These are phyloP conservation scores for Entomobrya multifasciata DNA, from an alignment of 2,888 invertebrate genomes.

Conservation along the genomic window DNA sequence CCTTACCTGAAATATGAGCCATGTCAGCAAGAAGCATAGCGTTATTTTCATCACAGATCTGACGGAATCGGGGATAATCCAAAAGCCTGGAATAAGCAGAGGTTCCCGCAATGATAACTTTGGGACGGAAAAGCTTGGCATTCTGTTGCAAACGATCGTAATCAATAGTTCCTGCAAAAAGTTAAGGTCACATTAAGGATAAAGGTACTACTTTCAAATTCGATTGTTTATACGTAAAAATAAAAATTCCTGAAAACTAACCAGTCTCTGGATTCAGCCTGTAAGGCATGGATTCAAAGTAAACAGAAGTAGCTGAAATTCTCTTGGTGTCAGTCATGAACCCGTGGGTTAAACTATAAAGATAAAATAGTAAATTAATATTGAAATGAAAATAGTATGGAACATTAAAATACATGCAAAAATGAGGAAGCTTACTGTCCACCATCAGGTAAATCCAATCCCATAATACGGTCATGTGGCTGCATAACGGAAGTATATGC, in stretches of 20 bases:
- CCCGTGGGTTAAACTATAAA: slow-evolving; percentile 87
- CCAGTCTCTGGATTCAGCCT: slow-evolving; percentile 86
- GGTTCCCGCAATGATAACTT: slow-evolving; percentile 92
- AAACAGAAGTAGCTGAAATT: slow-evolving; percentile 98
- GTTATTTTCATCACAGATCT: slow-evolving; percentile 80
- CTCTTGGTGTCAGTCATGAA: slow-evolving; percentile 95
- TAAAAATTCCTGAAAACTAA: slow-evolving; percentile 28
- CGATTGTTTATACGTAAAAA: too few species aligned
- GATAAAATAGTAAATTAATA: not conserved
- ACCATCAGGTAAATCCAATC: slow-evolving; percentile 97
- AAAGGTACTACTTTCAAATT: too few species aligned
- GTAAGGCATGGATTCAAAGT: slow-evolving; percentile 99
- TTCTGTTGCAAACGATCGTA: slow-evolving; percentile 92
- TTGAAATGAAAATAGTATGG: not conserved
- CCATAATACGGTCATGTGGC: slow-evolving; percentile 98
- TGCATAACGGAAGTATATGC: slow-evolving; percentile 95
- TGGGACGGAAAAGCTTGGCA: slow-evolving; percentile 93
- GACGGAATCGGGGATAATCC: slow-evolving; percentile 83
- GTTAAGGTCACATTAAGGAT: not conserved
- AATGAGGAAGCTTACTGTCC: slow-evolving; percentile 86
- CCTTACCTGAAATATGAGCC: slow-evolving; percentile 84
- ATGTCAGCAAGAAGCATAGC: slow-evolving; percentile 85
- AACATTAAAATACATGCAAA: slow-evolving; percentile 1
- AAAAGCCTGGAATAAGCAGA: slow-evolving; percentile 83
- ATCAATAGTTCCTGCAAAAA: slow-evolving; percentile 89